phyloP scores from a whole-genome alignment of 92 coral and sea anemone species.

The Bergia puertoricense region DNA sequence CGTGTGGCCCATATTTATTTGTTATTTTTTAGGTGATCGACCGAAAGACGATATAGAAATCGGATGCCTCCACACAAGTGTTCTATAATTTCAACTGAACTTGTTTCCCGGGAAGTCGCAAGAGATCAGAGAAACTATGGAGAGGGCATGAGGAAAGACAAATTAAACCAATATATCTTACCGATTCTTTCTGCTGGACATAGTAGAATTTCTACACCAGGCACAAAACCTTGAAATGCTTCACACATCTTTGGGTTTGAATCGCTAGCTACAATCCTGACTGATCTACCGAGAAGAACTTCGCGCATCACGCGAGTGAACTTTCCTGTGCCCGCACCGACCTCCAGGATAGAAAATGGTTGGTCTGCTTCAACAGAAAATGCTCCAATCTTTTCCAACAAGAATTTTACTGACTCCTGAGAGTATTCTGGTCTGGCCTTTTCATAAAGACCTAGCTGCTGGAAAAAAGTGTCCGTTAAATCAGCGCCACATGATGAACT shows the following conservation, averaged over 20 bases:
- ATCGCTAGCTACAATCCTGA: conserved; percentile 75
- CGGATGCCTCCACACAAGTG: too few relatives aligned
- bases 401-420: conserved; percentile 71
- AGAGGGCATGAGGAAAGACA: neutral
- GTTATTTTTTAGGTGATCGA: too few relatives aligned
- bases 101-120: too few relatives aligned
- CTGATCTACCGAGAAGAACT: conserved; percentile 49
- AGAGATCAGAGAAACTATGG: too few relatives aligned
- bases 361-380: conserved; percentile 40
- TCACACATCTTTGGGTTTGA: conserved; percentile 70
- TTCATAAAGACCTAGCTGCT: conserved; percentile 56
- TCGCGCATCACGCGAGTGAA: conserved; percentile 78
- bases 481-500: neutral
- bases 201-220: conserved; percentile 66
- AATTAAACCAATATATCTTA: neutral
- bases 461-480: neutral
- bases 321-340: conserved; percentile 89
- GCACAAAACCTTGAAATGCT: conserved; percentile 62
- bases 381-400: conserved; percentile 72
- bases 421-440: conserved; percentile 82
- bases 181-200: conserved; percentile 58
- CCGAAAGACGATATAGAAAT: too few relatives aligned
- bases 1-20: too few relatives aligned
- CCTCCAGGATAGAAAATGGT: conserved; percentile 66
- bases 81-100: too few relatives aligned